A percentile compares a stretch with the other conserved stretches of the same genome.
Evolutionary conservation across 1,140 invertebrate species (phyloP).

Genomic region (Sweltsa coloradensis): DNA sequence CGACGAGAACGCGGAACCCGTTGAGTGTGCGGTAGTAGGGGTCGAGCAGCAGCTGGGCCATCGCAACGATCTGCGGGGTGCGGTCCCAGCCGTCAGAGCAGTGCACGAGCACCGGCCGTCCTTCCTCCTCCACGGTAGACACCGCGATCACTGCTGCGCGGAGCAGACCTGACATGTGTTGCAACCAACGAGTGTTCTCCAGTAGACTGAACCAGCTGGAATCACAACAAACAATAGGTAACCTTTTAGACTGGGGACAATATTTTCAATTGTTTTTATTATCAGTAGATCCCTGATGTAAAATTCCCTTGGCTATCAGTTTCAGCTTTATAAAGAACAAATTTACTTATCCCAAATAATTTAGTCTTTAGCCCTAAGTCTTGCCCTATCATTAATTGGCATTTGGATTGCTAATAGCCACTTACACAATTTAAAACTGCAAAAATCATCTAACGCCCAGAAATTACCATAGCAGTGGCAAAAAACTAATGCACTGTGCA

Average conservation of each 20-base stretch:
- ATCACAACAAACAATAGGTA: constrained; percentile 15
- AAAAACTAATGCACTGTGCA: too few species aligned
- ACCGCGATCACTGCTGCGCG: constrained; percentile 67
- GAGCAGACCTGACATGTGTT: constrained; percentile 73
- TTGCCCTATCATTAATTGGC: too few species aligned
- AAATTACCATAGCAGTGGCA: too few species aligned
- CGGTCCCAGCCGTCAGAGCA: constrained; percentile 97
- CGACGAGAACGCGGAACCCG: constrained; percentile 84
- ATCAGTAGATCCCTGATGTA: not conserved
- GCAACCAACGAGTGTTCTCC: constrained; percentile 82
- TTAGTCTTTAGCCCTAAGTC: too few species aligned
- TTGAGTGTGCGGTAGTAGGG: constrained; percentile 86
- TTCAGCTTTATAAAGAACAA: not conserved
- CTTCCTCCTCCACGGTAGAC: constrained; percentile 67
- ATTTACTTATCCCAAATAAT: too few species aligned
- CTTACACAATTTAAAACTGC: too few species aligned
- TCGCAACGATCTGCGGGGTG: constrained; percentile 85
- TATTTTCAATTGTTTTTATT: not conserved
- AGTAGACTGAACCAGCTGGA: constrained; percentile 75
- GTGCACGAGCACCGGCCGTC: constrained; percentile 84
- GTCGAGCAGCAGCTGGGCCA: constrained; percentile 85
- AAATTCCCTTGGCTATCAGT: not conserved
- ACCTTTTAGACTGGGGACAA: not conserved
- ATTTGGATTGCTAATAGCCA: too few species aligned
- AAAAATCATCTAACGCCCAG: too few species aligned